These are phyloP conservation scores for Reinhardtius hippoglossoides DNA, from an alignment of 2,113 vertebrate genomes.

Conservation along the genomic window DNA sequence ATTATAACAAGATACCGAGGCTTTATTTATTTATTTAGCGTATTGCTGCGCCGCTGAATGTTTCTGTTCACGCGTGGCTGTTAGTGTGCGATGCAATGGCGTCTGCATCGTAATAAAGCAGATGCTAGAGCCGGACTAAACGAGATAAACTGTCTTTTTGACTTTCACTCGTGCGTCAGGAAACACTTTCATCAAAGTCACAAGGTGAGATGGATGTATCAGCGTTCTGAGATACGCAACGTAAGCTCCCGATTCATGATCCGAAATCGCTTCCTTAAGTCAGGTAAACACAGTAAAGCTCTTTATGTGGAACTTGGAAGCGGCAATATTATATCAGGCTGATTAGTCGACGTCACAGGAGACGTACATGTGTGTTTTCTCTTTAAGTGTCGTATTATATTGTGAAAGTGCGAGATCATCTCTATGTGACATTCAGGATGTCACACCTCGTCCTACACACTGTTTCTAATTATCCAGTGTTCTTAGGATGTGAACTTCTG, in stretches of 20 bases:
- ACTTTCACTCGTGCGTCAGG: constrained; percentile 13
- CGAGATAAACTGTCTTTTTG: neutral
- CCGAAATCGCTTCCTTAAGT: constrained; percentile 27
- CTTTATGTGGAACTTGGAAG: constrained; percentile 25
- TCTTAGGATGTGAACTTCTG: too few relatives aligned
- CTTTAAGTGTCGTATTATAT: constrained; percentile 9
- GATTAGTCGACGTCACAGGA: constrained; percentile 38
- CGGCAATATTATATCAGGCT: constrained; percentile 8
- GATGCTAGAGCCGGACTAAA: neutral
- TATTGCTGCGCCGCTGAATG: neutral
- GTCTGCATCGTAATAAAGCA: neutral
- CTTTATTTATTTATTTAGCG: constrained; percentile 7
- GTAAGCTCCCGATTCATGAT: neutral
- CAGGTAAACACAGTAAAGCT: constrained; percentile 43
- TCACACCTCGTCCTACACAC: neutral
- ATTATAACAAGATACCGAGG: constrained; percentile 9
- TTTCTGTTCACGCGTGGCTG: neutral
- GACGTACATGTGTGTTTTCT: constrained; percentile 6
- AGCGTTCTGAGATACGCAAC: constrained; percentile 4
- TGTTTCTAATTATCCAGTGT: neutral
- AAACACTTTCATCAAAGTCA: constrained; percentile 20
- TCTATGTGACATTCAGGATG: constrained; percentile 29
- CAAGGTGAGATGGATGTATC: constrained; percentile 10
- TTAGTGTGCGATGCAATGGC: neutral
- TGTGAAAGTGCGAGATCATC: neutral